These are phyloP conservation scores for Sphaerolaimus hirsutus DNA, from an alignment of 2,888 invertebrate genomes.

Conservation along the genomic window DNA sequence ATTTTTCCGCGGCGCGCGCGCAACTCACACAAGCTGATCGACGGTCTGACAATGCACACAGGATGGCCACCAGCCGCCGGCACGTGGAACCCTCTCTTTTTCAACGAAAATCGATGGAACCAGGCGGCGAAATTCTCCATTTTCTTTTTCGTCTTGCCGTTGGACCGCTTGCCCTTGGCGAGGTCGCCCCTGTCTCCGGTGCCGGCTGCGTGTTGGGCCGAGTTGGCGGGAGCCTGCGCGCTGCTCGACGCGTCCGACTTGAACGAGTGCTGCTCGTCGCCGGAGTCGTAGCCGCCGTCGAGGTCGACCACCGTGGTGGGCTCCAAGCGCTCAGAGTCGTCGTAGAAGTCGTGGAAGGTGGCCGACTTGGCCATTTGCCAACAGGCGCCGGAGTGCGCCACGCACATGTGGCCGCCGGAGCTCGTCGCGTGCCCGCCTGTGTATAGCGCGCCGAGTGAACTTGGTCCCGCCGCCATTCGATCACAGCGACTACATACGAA, in stretches of 20 bases:
- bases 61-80: background rate
- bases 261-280: background rate
- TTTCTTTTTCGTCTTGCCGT: background rate
- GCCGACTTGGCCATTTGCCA: conserved; percentile 14
- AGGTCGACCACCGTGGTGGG: no score
- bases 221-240: background rate
- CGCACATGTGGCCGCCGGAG: no score
- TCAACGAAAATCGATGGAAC: conserved; percentile 8
- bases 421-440: no score
- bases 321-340: conserved; percentile 3
- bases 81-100: background rate
- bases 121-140: conserved; percentile 7
- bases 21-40: conserved; percentile 18
- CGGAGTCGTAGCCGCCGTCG: conserved; percentile 1
- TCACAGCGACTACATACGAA: no score
- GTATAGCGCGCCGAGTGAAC: no score
- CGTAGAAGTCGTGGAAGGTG: conserved; percentile 18
- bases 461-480: no score
- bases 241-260: background rate
- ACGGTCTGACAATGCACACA: conserved; percentile 12
- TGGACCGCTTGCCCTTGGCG: background rate
- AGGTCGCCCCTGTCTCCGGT: background rate
- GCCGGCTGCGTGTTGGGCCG: background rate
- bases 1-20: no score
- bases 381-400: no score